phyloP scores from a whole-genome alignment of 1,140 invertebrate species.

The Lucilia sericata region DNA sequence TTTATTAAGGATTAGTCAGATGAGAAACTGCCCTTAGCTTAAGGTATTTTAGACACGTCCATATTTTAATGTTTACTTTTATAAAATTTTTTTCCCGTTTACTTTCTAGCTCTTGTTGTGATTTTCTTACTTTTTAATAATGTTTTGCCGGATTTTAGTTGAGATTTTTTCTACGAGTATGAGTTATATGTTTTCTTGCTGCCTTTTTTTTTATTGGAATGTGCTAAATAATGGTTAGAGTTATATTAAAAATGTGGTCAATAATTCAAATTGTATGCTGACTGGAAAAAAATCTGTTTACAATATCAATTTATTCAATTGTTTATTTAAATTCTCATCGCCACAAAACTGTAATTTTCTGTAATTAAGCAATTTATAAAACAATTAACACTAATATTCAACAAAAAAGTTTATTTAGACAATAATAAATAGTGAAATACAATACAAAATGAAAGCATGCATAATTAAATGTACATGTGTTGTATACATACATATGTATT shows the following conservation, averaged over 20 bases:
- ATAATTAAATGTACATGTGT: not conserved
- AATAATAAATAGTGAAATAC: not conserved
- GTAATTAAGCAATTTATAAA: constrained; percentile 41
- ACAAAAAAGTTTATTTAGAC: not conserved
- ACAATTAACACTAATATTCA: constrained; percentile 24
- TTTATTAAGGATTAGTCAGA: constrained; percentile 41
- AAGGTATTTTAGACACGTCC: constrained; percentile 36
- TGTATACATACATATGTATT: not conserved
- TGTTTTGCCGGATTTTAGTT: not conserved
- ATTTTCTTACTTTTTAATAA: not conserved
- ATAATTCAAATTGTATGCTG: constrained; percentile 1
- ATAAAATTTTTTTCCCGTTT: not conserved
- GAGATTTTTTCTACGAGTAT: not conserved
- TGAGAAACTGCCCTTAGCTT: constrained; percentile 39
- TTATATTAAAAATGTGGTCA: not conserved
- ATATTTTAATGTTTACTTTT: constrained; percentile 22
- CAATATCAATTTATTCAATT: constrained; percentile 37
- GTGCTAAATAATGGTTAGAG: not conserved
- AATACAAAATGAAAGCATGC: not conserved
- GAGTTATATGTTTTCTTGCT: not conserved
- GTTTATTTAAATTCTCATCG: constrained; percentile 31
- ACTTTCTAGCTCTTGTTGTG: not conserved
- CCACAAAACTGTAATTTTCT: constrained; percentile 38
- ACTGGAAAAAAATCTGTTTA: not conserved
- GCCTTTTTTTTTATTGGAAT: not conserved